Evolutionary conservation across 2,797 vertebrate genomes (phyloP), one percentile per base, ranked within the genome.

Genomic region (Margarornis squamiger): DNA sequence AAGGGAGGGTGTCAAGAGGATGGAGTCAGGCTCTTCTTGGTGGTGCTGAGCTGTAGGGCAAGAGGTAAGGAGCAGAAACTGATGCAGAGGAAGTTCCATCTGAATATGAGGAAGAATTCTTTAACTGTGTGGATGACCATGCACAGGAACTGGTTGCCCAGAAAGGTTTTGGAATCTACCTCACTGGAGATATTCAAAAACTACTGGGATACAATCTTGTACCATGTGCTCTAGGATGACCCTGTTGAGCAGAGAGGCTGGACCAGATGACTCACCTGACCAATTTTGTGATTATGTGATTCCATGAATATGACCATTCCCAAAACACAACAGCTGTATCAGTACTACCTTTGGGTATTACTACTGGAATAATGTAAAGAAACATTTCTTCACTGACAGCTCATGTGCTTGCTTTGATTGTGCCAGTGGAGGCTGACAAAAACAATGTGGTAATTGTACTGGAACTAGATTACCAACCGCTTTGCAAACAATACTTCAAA

Each of bases 151-250:
- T 43, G 32, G 23, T 3, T 29, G 19, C 1, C 9, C 38, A 63
- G 36, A n/a, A 16, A 45, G 2, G 5, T 1, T 18, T 29, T 38
- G 23, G 5, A 38, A 4, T 30, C 29, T 76, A 43, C 22, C 43
- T 76, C 43, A 51, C 27, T 30, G 23, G 19, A 43, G 16, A 45
- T 26, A 51, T 4, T 45, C 4, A 70, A 51, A n/a, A 30, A 29
- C 9, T 4, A 21, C 12, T 12, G 0, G 0, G 20, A 45, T 10
- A 29, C 3, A 57, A 22, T 9, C 20, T 8, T 57, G 16, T 30
- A 32, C 19, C 8, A 30, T 22, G 24, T 30, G 14, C 36, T 70
- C 36, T 51, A 24, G 27, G 16, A 76, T 7, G 27, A 43, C 11
- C 6, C 27, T 57, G 16, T 11, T 26, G 16, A 57, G 20, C 20